Base-by-base conservation (phyloP, 1,140 invertebrate genomes). In the Drosophila lacteicornis region DNA sequence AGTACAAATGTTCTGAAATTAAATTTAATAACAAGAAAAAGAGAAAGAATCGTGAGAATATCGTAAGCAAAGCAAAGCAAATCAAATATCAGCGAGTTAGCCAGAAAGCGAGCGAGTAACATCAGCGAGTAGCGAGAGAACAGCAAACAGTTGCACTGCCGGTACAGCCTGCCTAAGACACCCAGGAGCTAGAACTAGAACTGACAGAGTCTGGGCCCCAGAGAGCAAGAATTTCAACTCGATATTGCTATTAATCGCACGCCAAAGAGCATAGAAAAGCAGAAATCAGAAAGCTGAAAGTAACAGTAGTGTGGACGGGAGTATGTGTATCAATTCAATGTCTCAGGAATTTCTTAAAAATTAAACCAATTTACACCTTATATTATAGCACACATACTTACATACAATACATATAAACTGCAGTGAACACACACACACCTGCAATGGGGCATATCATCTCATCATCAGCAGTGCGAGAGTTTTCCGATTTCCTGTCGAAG, bases 1-100 rank as follows among this genome's bases (percentile, higher is more conserved):
- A 91, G 88, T 91, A 91, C 88, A 91, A 91, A 91, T 91, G 85
- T 91, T 87, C 75, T 58, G 73, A 91, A 91, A 78, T 68, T 75
- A 67, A 68, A 77, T 63, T 33, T 57, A 62, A 59, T 68, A 46
- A 57, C 56, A 61, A 65, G 50, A 42, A 56, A 71, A 80, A 49
- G 49, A 58, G 76, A 75, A 66, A 50, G 43, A 56, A 56, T 56
- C 53, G 36, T 22, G 58, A 50, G 43, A 60, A 60, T 60, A 56
- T 56, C 19, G 56, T 46, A 45, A 45, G 56, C 36, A 27, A 45
- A 58, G 56, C 40, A 58, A 45, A 45, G 25, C 33, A 67, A 79
- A 61, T 51, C 40, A 65, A 25, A 33, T 38, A 50, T 51, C 49
- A 51, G 36, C 27, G 45, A 60, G 25, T 63, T 15, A 42, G 5